Base-by-base conservation (phyloP, 2,888 invertebrate genomes). In the Synergus japonicus region DNA sequence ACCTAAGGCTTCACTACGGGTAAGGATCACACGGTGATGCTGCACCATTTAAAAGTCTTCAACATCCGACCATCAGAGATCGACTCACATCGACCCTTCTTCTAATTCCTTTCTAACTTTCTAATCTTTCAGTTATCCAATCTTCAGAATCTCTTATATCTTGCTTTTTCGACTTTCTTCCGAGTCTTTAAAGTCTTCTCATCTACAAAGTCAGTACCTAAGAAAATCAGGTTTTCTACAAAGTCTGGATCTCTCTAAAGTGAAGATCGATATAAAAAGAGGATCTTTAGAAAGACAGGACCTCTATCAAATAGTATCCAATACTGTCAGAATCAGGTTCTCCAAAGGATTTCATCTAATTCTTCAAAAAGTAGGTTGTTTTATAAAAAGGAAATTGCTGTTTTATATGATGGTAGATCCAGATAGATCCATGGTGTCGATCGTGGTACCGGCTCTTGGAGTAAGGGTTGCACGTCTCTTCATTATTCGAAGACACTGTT, bases 21-120 rank as follows among this genome's bases (percentile, higher is more conserved):
- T 90, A 88, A 88, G 86, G 81, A 85, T 86, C 83, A 78, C 83
- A 83, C 83, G 83, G 81, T 85, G 86, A 84, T 89, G 84, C 86
- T 90, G 89, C 89, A 90, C 89, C 90, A 90, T 90, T 90, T 90
- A 90, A 90, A 88, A 86, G 86, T 88, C 85, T 87, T 73, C 54
- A 73, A 29, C 73, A 82, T 80, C 78, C 78, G 79, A 76, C 79
- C 81, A 77, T 81, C 81, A 76, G 73, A 79, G 81, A 67, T 80
- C 64, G 58, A 80, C 63, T 69, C 77, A 58, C 65, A 66, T 66
- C 65, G 65, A 41, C n/a, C n/a, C 37, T 15, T 65, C 41, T 65
- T 37, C 73, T n/a, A 29, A 73, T 44, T 69, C 12, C 46, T 69
- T 46, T 44, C 46, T 69, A 60, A 60, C n/a, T 54, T 54, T 54